Conservation (phyloP, 1,140 invertebrate genomes). For the Conus betulinus region DNA sequence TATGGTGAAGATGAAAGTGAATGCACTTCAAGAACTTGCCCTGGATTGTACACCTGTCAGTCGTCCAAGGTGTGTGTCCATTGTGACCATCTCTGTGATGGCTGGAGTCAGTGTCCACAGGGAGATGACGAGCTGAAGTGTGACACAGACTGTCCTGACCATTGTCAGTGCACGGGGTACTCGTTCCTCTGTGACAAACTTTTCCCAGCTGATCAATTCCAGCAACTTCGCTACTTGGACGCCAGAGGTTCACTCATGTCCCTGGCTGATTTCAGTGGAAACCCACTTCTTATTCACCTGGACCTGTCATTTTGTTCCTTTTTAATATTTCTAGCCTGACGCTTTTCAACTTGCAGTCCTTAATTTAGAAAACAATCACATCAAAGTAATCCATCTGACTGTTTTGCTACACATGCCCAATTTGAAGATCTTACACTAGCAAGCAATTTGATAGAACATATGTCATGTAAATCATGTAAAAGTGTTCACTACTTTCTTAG, state of each 20-base stretch:
- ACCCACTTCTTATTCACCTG: constrained; percentile 11
- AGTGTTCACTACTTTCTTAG: not conserved
- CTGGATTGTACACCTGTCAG: constrained; percentile 20
- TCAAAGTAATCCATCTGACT: constrained; percentile 6
- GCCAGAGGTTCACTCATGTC: not conserved
- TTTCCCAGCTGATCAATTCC: not conserved
- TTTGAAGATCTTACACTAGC: not conserved
- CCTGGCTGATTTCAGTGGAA: not conserved
- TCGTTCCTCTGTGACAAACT: not conserved
- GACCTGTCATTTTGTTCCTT: constrained; percentile 20
- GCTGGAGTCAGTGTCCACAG: constrained; percentile 34
- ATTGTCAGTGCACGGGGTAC: constrained; percentile 23
- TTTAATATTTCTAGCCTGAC: not conserved
- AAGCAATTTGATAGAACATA: not conserved
- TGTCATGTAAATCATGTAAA: not conserved
- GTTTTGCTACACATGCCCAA: not conserved
- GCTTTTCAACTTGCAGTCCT: constrained; percentile 19
- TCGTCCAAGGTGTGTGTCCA: constrained; percentile 26
- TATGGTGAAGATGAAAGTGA: constrained; percentile 26
- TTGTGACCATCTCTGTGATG: constrained; percentile 34
- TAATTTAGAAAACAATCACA: constrained; percentile 11
- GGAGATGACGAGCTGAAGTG: constrained; percentile 37
- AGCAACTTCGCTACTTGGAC: not conserved
- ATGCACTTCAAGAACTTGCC: not conserved
- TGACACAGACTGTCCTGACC: constrained; percentile 19